Base-by-base conservation (phyloP, 2,797 vertebrate species). In the Sarcophilus harrisii region DNA sequence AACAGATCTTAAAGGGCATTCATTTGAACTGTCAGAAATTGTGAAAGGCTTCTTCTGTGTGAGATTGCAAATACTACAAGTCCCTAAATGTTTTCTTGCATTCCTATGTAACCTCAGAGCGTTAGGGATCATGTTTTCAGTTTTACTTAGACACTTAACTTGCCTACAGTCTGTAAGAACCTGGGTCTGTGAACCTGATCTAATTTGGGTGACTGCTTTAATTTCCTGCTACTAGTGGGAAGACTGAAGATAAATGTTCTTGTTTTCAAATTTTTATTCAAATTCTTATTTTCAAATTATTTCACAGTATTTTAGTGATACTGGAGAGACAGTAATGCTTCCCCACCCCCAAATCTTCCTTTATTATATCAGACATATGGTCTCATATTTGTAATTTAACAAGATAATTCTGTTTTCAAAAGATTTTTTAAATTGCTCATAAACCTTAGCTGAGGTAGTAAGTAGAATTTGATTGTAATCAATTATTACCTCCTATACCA, bases 371-470 rank as follows among this genome's bases (percentile, higher is more conserved):
- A 57, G 57, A 73, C 87, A 28, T 52, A 57, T 95, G 30, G 93
- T 93, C 8, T 91, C 73, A 49, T 9, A 93, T n/a, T 95, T 55
- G n/a, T 91, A 89, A 52, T 29, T 57, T 57, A 93, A 92, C 55
- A 94, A 95, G 94, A 45, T 94, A 94, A 90, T 90, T 94, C 94
- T 96, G 13, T 94, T 93, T 94, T 95, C 55, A 92, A 94, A 91
- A 30, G 14, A 14, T 91, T 38, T 30, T 87, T 95, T 32, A 66
- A 45, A 89, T 21, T 90, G 5, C 29, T 90, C 4, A 0, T 81
- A 81, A n/a, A 11, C 21, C 38, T 87, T 49, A 49, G 9, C 13
- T 92, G 55, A 92, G 38, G 27, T 92, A 90, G 18, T 94, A 3
- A 94, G 30, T 92, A 52, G 66, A 97, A 55, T 32, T 58, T 6